Conservation (phyloP, 2,888 invertebrate genomes). For the Fragum fragum region DNA sequence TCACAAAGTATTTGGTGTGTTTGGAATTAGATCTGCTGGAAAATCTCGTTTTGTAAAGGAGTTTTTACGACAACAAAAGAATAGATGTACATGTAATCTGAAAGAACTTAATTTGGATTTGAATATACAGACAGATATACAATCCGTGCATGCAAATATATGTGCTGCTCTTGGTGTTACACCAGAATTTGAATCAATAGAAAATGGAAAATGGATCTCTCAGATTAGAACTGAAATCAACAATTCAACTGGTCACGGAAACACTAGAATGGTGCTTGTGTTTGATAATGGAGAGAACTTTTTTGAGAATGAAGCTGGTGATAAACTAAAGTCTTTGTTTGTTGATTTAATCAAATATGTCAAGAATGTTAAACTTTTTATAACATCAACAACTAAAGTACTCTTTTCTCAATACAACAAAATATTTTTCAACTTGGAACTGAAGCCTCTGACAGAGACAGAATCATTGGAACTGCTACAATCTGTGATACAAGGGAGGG, state of each 20-base stretch:
- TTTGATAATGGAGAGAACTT: constrained; percentile 74
- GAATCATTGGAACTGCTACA: constrained; percentile 61
- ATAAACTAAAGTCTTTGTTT: constrained; percentile 43
- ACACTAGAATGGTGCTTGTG: constrained; percentile 1
- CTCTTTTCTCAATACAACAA: constrained; percentile 37
- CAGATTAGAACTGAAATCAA: constrained; percentile 16
- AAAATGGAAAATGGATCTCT: constrained; percentile 23
- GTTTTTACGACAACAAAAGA: constrained; percentile 26
- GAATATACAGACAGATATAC: constrained; percentile 26
- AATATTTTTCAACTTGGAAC: constrained; percentile 45
- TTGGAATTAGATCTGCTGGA: constrained; percentile 67
- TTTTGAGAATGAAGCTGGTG: constrained; percentile 48
- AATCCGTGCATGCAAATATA: constrained; percentile 33
- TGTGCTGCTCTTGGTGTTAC: constrained; percentile 42
- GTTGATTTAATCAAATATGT: constrained; percentile 39
- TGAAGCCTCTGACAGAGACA: constrained; percentile 39
- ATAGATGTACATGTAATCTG: neutral
- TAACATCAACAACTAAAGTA: constrained; percentile 66
- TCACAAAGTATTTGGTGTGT: constrained; percentile 65
- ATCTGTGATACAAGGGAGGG: constrained; percentile 40
- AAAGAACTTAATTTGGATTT: constrained; percentile 38
- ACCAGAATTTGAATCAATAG: constrained; percentile 25
- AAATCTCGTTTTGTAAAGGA: constrained; percentile 66
- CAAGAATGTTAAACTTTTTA: constrained; percentile 57
- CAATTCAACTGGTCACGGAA: too few species aligned